These are phyloP conservation scores for Gymnocypris eckloni DNA, from an alignment of 2,797 vertebrate species.

Conservation along the genomic window DNA sequence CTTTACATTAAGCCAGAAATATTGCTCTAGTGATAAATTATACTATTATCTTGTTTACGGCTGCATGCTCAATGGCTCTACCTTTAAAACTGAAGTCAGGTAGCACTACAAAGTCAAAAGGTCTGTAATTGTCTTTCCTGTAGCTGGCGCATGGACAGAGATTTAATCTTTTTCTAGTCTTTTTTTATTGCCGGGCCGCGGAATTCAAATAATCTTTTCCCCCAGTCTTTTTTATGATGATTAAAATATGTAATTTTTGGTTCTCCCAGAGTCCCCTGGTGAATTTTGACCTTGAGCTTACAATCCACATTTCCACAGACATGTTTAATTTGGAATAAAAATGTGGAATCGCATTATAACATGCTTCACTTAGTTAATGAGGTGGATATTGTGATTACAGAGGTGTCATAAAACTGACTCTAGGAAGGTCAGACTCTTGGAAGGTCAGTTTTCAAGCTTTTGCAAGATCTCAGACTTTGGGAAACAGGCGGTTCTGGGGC, in stretches of 20 bases:
- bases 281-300: slow-evolving; percentile 53
- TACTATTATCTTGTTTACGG: slow-evolving; percentile 31
- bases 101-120: slow-evolving; percentile 21
- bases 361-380: slow-evolving; percentile 47
- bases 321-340: slow-evolving; percentile 31
- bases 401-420: slow-evolving; percentile 24
- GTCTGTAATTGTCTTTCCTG: slow-evolving; percentile 23
- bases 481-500: slow-evolving; percentile 6
- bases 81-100: slow-evolving; percentile 16
- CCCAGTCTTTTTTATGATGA: slow-evolving; percentile 28
- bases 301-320: slow-evolving; percentile 17
- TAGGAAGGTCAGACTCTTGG: neutral
- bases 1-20: slow-evolving; percentile 27
- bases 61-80: slow-evolving; percentile 19
- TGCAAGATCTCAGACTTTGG: neutral
- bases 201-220: slow-evolving; percentile 29
- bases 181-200: slow-evolving; percentile 34
- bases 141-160: slow-evolving; percentile 15
- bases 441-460: neutral
- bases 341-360: slow-evolving; percentile 41
- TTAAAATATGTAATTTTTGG: slow-evolving; percentile 34
- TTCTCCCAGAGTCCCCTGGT: slow-evolving; percentile 31
- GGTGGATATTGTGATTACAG: slow-evolving; percentile 27
- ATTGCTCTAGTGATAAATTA: slow-evolving; percentile 11
- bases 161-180: slow-evolving; percentile 26